phyloP scores from a whole-genome alignment of 2,113 vertebrate genomes.

The Ammodytes dubius region DNA sequence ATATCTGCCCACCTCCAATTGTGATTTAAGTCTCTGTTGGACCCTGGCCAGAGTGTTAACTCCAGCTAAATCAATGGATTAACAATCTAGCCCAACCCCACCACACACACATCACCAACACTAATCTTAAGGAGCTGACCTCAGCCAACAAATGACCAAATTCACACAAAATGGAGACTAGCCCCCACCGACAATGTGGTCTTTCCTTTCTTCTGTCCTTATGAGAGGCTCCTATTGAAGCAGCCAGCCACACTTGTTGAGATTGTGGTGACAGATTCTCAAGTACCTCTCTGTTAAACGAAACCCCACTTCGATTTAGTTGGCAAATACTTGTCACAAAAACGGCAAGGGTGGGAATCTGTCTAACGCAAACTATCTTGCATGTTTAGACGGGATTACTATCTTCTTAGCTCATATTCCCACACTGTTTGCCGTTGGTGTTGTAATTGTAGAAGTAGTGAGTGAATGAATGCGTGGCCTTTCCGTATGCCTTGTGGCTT shows the following conservation, averaged over 20 bases:
- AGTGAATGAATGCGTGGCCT: slow-evolving; percentile 41
- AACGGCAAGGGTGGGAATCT: slow-evolving; percentile 79
- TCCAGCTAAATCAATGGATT: slow-evolving; percentile 85
- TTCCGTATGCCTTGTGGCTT: slow-evolving; percentile 29
- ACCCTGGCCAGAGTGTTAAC: slow-evolving; percentile 79
- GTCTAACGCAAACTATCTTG: slow-evolving; percentile 69
- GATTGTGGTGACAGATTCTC: slow-evolving; percentile 68
- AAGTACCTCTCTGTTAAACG: slow-evolving; percentile 78
- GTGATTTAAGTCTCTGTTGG: slow-evolving; percentile 83
- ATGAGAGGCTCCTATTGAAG: slow-evolving; percentile 70
- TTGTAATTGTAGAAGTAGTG: slow-evolving; percentile 35
- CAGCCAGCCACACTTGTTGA: slow-evolving; percentile 72
- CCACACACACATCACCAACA: slow-evolving; percentile 56
- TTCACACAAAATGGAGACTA: slow-evolving; percentile 78
- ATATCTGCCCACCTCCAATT: slow-evolving; percentile 75
- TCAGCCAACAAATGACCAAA: slow-evolving; percentile 82
- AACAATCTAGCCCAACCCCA: slow-evolving; percentile 70
- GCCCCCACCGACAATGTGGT: slow-evolving; percentile 60
- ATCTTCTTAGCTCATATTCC: slow-evolving; percentile 65
- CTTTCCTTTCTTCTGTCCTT: slow-evolving; percentile 70
- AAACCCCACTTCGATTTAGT: slow-evolving; percentile 75
- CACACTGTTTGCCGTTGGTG: slow-evolving; percentile 58
- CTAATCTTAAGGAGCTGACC: slow-evolving; percentile 81
- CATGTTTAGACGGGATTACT: slow-evolving; percentile 76
- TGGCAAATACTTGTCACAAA: slow-evolving; percentile 75